Evolutionary conservation across 2,888 invertebrate species (phyloP).

Genomic region (Notodonta ziczac): DNA sequence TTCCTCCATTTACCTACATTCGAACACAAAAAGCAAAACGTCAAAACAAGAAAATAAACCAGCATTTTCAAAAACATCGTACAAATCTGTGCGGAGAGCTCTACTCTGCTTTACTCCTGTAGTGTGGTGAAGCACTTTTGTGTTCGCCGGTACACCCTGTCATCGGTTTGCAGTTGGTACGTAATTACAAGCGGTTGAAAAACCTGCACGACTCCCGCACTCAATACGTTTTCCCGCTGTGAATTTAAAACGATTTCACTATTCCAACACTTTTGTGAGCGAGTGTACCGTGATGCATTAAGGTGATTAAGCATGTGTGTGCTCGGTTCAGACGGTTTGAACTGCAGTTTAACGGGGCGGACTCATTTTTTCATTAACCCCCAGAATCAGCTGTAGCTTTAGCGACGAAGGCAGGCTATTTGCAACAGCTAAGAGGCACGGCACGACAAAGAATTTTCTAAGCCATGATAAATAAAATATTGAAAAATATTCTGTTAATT

Average conservation of each 20-base stretch:
- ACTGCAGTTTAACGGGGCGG: constrained; percentile 1
- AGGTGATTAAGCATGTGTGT: constrained; percentile 45
- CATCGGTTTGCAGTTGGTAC: constrained; percentile 42
- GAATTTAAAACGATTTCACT: constrained; percentile 49
- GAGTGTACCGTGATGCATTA: constrained; percentile 52
- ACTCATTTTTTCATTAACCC: not conserved
- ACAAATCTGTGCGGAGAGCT: constrained; percentile 25
- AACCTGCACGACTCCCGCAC: constrained; percentile 15
- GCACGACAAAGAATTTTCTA: too few relatives aligned
- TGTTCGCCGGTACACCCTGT: constrained; percentile 36
- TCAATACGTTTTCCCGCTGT: constrained; percentile 31
- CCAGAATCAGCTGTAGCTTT: not conserved
- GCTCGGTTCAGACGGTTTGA: not conserved
- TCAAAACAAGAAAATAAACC: constrained; percentile 6
- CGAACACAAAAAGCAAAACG: not conserved
- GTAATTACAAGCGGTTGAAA: constrained; percentile 43
- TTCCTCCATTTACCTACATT: not conserved
- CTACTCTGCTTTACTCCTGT: constrained; percentile 22
- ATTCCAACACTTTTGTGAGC: constrained; percentile 40
- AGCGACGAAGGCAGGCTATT: not conserved
- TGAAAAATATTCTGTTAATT: not conserved
- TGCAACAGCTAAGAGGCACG: not conserved
- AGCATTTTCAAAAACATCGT: constrained; percentile 6
- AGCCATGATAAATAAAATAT: too few relatives aligned
- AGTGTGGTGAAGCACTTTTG: constrained; percentile 33